Evolutionary conservation across 2,113 vertebrate genomes (phyloP), one percentile per base, ranked within the genome.

Genomic region (Hyperopisus bebe): DNA sequence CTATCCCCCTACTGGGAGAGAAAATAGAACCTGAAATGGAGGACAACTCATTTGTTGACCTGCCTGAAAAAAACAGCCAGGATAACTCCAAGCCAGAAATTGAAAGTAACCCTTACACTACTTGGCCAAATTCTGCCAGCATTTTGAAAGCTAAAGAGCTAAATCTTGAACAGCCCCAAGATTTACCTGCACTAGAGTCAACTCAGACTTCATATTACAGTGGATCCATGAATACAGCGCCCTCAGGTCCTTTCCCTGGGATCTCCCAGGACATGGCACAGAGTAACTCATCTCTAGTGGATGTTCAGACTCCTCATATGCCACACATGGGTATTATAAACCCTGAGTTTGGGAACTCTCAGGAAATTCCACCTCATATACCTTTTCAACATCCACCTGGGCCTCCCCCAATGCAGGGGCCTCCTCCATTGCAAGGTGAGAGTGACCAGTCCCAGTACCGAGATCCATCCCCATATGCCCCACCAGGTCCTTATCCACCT

Each of bases 61-160:
- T 58, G 19, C 74, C 95, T 44, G 93, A 89, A 53, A 95, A 96
- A 89, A 11, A 0, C 53, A 90, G 92, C 70, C 92, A 92, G 53
- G 92, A 94, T 85, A 88, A 91, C 10, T 7, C 91, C 0, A 90
- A 92, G 44, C 21, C 62, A 5, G 94, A 96, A 91, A 91, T 90
- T 1, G 94, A 95, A 80, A 90, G 91, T 77, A 94, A 95, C 90
- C 95, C 94, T 89, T 95, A 92, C 90, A 96, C 92, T 90, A 91
- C 96, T 90, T 96, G 96, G 96, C 95, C 96, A 58, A 96, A 96
- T 90, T 95, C 96, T 90, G 96, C 95, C 5, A 95, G 94, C 86
- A 95, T 96, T 92, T 92, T 96, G 91, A 96, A 95, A 94, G 50
- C 90, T 4, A 91, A 89, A 0, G 92, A 94, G 10, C 91, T 92